phyloP scores from a whole-genome alignment of 2,113 vertebrate genomes.

The Drymodes brunneopygia region DNA sequence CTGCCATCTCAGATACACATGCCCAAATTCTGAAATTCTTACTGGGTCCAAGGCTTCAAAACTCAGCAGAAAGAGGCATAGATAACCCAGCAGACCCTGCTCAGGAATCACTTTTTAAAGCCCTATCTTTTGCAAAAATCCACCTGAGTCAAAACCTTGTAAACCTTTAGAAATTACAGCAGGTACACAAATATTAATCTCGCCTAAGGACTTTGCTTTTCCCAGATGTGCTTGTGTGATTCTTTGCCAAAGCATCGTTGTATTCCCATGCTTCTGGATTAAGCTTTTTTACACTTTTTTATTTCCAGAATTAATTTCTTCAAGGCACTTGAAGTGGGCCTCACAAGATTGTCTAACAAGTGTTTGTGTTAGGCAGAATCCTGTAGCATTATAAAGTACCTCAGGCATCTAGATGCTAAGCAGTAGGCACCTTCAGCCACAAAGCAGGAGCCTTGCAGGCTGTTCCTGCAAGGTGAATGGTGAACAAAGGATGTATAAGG shows the following conservation, averaged over 20 bases:
- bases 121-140: neutral
- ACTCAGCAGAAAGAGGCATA: neutral
- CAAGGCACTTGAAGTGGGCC: neutral
- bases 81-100: neutral
- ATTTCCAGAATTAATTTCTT: neutral
- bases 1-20: slow-evolving; percentile 8
- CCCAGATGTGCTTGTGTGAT: neutral
- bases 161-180: neutral
- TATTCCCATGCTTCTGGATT: neutral
- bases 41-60: neutral
- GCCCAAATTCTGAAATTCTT: neutral
- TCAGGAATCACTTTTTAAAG: neutral
- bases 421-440: neutral
- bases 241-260: neutral
- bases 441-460: neutral
- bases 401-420: neutral
- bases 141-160: neutral
- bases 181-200: neutral
- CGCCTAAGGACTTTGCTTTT: neutral
- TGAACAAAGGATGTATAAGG: neutral
- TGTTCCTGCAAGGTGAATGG: neutral
- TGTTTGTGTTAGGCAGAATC: neutral
- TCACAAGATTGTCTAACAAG: neutral
- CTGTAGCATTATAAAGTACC: too few relatives aligned
- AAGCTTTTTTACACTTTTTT: neutral